A percentile compares a stretch with the other conserved stretches of the same genome.
Evolutionary conservation across 1,140 invertebrate species (phyloP).

Genomic region (Anoplophora glabripennis): DNA sequence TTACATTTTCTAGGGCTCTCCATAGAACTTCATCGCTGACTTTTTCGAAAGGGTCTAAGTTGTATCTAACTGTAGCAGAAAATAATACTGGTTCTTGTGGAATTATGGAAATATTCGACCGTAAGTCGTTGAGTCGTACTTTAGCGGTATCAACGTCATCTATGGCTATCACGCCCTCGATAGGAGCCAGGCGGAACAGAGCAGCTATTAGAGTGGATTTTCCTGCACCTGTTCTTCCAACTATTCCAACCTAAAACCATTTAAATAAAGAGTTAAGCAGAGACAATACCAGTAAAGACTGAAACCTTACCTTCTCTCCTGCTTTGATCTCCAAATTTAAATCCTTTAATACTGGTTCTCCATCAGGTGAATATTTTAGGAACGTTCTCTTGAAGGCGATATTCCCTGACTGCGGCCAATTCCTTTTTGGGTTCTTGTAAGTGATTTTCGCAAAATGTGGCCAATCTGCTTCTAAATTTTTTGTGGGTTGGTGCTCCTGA

Average conservation of each 20-base stretch:
- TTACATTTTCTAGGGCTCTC: constrained; percentile 59
- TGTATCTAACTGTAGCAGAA: constrained; percentile 72
- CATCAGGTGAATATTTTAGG: constrained; percentile 53
- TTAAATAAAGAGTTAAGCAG: too few species aligned
- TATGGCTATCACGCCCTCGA: constrained; percentile 68
- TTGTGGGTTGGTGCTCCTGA: constrained; percentile 38
- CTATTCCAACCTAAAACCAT: constrained; percentile 65
- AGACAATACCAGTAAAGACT: background rate
- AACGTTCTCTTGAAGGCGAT: constrained; percentile 64
- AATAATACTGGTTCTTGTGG: constrained; percentile 84
- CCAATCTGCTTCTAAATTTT: background rate
- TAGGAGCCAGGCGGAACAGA: constrained; percentile 64
- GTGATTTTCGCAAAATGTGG: background rate
- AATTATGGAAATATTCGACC: constrained; percentile 75
- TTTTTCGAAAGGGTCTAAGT: constrained; percentile 79
- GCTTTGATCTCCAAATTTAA: constrained; percentile 60
- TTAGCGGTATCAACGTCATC: constrained; percentile 64
- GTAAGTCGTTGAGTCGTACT: constrained; percentile 65
- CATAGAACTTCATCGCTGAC: constrained; percentile 63
- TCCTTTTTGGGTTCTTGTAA: constrained; percentile 54
- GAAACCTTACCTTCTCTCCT: constrained; percentile 60
- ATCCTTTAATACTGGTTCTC: constrained; percentile 65
- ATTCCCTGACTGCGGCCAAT: constrained; percentile 69
- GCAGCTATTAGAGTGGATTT: constrained; percentile 77
- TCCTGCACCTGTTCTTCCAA: constrained; percentile 76